Evolutionary conservation across 2,797 vertebrate genomes (phyloP).

Genomic region (Phoeniculus purpureus): DNA sequence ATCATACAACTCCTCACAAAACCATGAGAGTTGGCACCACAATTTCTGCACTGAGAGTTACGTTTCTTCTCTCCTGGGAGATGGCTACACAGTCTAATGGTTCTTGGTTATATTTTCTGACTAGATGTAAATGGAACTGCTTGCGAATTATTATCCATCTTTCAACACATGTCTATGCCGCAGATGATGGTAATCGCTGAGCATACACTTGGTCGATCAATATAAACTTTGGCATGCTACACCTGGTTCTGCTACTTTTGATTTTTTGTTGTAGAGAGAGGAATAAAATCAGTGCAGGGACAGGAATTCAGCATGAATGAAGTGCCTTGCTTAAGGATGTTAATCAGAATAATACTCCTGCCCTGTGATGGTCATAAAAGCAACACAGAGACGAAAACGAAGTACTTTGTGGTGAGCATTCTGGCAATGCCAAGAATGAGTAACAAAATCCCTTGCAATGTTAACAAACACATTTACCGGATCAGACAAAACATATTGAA

Average conservation of each 20-base stretch:
- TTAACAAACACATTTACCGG: background rate
- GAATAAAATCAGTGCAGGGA: background rate
- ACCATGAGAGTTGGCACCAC: background rate
- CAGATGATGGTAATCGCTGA: background rate
- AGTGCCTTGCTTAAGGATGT: background rate
- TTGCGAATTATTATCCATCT: slow-evolving; percentile 3
- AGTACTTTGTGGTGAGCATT: background rate
- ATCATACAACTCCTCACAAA: background rate
- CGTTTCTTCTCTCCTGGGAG: background rate
- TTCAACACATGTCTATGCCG: background rate
- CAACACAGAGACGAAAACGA: background rate
- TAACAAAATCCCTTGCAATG: background rate
- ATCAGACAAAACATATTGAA: background rate
- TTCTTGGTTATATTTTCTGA: background rate
- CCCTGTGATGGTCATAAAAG: background rate
- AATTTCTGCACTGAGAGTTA: background rate
- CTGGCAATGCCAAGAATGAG: background rate
- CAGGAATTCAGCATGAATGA: background rate
- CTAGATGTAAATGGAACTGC: slow-evolving; percentile 9
- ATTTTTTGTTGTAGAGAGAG: background rate
- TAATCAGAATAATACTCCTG: background rate
- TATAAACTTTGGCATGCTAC: background rate
- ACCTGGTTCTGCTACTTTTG: background rate
- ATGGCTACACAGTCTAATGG: background rate
- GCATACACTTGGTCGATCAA: background rate